Evolutionary conservation across 2,888 invertebrate genomes (phyloP).

Genomic region (Steinernema hermaphroditum): DNA sequence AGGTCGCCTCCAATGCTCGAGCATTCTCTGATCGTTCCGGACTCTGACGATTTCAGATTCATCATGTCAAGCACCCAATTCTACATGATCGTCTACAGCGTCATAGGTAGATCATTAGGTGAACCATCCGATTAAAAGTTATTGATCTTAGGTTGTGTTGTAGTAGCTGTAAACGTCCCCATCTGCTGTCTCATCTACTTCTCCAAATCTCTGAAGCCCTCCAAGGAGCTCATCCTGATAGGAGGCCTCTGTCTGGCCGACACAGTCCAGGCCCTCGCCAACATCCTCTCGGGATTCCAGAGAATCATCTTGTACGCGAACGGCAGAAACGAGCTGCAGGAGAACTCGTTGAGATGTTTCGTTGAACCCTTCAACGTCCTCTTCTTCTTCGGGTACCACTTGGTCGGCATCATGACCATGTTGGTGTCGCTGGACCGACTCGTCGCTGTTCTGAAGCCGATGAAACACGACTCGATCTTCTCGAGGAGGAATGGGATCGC

Average conservation of each 20-base stretch:
- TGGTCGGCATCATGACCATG: conserved; percentile 26
- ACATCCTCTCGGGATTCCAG: conserved; percentile 16
- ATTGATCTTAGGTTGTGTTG: background rate
- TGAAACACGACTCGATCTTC: background rate
- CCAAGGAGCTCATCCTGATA: background rate
- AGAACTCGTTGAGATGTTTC: background rate
- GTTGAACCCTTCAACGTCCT: conserved; percentile 25
- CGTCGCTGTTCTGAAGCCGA: conserved; percentile 1
- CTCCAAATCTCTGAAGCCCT: background rate
- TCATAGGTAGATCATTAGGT: background rate
- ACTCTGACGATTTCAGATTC: background rate
- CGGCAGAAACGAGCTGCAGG: background rate
- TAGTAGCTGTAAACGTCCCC: background rate
- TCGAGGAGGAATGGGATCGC: conserved; percentile 7
- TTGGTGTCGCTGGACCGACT: conserved; percentile 6
- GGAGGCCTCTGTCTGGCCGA: conserved; percentile 19
- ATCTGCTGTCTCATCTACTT: conserved; percentile 23
- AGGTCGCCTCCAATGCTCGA: background rate
- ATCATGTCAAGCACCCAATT: background rate
- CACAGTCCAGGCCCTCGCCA: conserved; percentile 12
- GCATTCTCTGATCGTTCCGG: background rate
- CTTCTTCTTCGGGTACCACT: conserved; percentile 23
- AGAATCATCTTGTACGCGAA: background rate
- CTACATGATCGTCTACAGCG: conserved; percentile 21
- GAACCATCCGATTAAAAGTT: background rate